A percentile compares a stretch with the other conserved stretches of the same genome.
phyloP scores from a whole-genome alignment of 1,140 invertebrate genomes.

The Hycleus cichorii region DNA sequence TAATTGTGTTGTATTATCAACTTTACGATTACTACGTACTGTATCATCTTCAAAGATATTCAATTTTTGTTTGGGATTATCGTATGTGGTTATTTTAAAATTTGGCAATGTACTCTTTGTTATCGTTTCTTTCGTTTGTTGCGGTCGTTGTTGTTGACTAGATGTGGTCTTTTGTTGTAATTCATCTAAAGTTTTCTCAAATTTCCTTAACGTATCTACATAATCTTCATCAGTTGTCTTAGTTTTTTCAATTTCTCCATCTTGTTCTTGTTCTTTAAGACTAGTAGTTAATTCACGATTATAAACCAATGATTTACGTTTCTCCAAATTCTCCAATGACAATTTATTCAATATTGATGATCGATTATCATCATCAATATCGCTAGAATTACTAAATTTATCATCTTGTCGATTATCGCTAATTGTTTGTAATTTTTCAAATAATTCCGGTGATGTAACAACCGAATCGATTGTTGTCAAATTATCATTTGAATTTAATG shows the following conservation, averaged over 20 bases:
- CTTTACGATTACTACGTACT: conserved; percentile 31
- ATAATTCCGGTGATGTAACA: conserved; percentile 37
- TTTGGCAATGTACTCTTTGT: conserved; percentile 10
- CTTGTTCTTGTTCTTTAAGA: conserved; percentile 25
- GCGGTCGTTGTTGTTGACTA: background rate
- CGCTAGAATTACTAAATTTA: conserved; percentile 26
- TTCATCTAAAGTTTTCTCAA: conserved; percentile 13
- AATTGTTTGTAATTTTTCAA: conserved; percentile 35
- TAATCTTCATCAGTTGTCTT: background rate
- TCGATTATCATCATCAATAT: conserved; percentile 28
- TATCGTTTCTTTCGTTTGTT: background rate
- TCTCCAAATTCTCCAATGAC: conserved; percentile 38
- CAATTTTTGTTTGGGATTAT: conserved; percentile 38
- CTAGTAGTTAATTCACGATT: conserved; percentile 40
- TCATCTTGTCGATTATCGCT: conserved; percentile 28
- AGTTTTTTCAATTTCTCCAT: background rate
- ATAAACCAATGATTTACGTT: conserved; percentile 38
- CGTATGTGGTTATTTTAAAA: conserved; percentile 41
- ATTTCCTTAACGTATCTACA: conserved; percentile 1
- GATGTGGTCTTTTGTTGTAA: conserved; percentile 9
- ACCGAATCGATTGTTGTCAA: conserved; percentile 30
- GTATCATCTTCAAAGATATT: conserved; percentile 42
- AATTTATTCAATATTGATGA: conserved; percentile 30
- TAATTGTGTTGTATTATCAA: background rate
- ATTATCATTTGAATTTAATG: conserved; percentile 18